Evolutionary conservation across 30 jellyfish, hydroid and myxozoan species (phyloP).

Genomic region (Aurelia aurita): DNA sequence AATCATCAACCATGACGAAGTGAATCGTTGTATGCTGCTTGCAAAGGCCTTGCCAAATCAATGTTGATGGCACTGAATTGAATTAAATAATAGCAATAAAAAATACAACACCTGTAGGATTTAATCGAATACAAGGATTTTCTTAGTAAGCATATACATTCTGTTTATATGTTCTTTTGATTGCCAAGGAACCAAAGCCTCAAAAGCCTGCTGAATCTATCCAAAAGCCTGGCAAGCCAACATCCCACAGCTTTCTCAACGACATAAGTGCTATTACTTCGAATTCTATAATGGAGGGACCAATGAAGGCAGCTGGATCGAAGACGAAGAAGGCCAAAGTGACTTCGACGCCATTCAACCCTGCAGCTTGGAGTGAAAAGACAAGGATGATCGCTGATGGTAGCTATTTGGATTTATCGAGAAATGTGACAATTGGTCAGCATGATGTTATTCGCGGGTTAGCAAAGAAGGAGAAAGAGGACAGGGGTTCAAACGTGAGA

Average conservation of each 20-base stretch:
- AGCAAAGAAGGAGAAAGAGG: conserved; percentile 1
- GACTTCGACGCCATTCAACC: conserved; percentile 76
- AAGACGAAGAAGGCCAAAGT: conserved; percentile 52
- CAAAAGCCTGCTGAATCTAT: neutral
- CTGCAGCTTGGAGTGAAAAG: conserved; percentile 54
- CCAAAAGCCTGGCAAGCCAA: neutral
- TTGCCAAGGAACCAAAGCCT: conserved; percentile 14
- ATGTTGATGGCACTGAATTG: no score
- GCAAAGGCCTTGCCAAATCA: no score
- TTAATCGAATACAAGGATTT: no score
- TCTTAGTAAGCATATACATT: no score
- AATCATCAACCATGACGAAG: no score
- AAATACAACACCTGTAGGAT: no score
- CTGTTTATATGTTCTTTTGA: no score
- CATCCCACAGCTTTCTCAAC: conserved; percentile 45
- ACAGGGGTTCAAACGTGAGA: neutral
- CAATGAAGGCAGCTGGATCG: conserved; percentile 40
- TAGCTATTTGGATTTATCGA: conserved; percentile 49
- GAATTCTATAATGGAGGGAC: conserved; percentile 26
- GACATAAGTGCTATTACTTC: conserved; percentile 72
- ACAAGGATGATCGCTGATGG: conserved; percentile 66
- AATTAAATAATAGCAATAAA: no score
- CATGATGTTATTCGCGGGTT: neutral
- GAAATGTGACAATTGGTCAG: conserved; percentile 11
- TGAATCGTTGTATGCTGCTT: no score